These are phyloP conservation scores for Myotis vivesi DNA, from an alignment of 2,797 vertebrate species.

Conservation along the genomic window DNA sequence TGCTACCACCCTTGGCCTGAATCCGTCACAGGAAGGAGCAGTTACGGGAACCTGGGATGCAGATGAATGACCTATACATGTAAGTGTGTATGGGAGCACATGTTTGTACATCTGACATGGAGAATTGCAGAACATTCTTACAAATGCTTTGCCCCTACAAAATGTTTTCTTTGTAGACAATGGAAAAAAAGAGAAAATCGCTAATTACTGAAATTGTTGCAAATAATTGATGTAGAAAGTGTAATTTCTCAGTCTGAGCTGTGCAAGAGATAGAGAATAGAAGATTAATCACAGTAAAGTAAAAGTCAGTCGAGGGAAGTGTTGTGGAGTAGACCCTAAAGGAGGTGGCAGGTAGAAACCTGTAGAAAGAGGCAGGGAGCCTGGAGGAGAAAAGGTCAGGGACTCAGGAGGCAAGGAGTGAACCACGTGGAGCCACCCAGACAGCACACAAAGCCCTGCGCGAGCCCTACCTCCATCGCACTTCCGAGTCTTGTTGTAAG, in stretches of 20 bases:
- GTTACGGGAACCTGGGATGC: not conserved
- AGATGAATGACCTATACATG: not conserved
- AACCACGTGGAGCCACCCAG: fast-evolving
- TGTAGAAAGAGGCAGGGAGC: not conserved
- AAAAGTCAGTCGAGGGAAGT: not conserved
- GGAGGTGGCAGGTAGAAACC: not conserved
- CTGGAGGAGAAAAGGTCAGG: not conserved
- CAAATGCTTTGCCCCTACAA: not conserved
- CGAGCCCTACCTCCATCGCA: constrained; percentile 33
- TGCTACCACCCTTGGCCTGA: not conserved
- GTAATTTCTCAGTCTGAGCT: not conserved
- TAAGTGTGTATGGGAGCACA: not conserved
- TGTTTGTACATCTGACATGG: not conserved
- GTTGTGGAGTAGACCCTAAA: not conserved
- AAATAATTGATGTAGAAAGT: constrained; percentile 22
- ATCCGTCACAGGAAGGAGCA: not conserved
- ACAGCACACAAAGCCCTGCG: fast-evolving
- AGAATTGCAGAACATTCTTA: not conserved
- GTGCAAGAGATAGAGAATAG: not conserved
- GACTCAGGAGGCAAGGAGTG: not conserved
- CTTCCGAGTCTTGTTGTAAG: not conserved
- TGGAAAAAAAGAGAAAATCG: not conserved
- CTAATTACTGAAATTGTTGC: not conserved
- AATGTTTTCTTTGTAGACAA: not conserved
- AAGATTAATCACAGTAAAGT: not conserved